These are phyloP conservation scores for Troglohyphantes excavatus DNA, from an alignment of 2,888 invertebrate genomes.

Conservation along the genomic window DNA sequence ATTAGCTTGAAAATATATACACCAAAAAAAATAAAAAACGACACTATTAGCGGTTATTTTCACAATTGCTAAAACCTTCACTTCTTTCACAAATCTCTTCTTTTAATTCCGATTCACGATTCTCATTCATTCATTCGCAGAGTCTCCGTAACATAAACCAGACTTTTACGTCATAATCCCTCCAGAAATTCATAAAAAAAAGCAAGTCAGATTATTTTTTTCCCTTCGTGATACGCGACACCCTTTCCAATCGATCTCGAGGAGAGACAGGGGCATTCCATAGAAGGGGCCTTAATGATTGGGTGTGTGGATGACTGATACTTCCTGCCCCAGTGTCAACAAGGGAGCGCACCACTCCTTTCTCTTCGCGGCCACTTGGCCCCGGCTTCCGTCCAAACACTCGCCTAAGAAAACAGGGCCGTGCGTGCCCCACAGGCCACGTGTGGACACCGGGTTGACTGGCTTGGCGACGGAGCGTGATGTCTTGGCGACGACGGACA, in stretches of 20 bases:
- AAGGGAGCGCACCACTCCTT: neutral
- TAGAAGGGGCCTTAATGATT: slow-evolving; percentile 65
- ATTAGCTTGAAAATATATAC: no score
- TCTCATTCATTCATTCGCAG: neutral
- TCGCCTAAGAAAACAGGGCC: slow-evolving; percentile 68
- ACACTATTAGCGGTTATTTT: no score
- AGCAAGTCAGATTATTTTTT: neutral
- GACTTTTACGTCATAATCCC: neutral
- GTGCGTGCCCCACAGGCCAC: slow-evolving; percentile 8
- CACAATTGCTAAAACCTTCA: no score
- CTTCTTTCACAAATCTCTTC: no score
- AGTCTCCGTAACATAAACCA: neutral
- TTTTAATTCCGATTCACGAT: neutral
- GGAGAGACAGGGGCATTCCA: slow-evolving; percentile 18
- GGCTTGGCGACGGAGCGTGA: neutral
- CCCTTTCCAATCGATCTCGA: slow-evolving; percentile 3
- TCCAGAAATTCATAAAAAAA: neutral
- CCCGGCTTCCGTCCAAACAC: slow-evolving; percentile 63
- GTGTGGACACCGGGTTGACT: slow-evolving; percentile 13
- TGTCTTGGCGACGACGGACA: neutral
- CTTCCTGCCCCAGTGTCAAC: slow-evolving; percentile 74
- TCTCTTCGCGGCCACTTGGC: neutral
- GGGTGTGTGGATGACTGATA: slow-evolving; percentile 73
- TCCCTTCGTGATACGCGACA: neutral
- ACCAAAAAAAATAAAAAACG: no score